Percentiles rank a stretch among this genome's conserved stretches.
Conservation (phyloP, 2,888 invertebrate genomes). For the Cremastobaeus sp. region DNA sequence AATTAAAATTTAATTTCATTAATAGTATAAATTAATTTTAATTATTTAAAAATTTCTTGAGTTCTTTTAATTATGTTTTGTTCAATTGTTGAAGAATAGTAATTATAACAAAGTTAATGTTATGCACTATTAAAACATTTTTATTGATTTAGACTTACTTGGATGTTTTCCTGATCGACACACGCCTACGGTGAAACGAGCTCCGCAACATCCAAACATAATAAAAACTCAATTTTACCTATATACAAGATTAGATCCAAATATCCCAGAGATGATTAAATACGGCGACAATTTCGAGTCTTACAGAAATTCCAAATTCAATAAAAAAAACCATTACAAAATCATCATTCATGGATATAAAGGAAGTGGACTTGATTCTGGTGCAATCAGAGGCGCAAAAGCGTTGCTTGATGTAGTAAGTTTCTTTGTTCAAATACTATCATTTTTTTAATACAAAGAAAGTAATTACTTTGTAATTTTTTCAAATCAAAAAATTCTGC, state of each 20-base stretch:
- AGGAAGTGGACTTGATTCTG: constrained; percentile 79
- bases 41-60: no score
- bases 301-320: constrained; percentile 78
- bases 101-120: no score
- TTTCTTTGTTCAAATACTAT: constrained; percentile 6
- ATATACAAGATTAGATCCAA: constrained; percentile 77
- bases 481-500: no score
- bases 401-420: constrained; percentile 79
- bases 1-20: no score
- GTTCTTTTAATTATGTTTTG: no score
- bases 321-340: constrained; percentile 78
- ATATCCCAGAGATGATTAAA: constrained; percentile 76
- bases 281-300: constrained; percentile 79
- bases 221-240: constrained; percentile 80
- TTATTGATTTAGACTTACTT: constrained; percentile 77
- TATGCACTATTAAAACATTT: no score
- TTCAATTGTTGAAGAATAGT: no score
- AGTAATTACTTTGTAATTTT: no score
- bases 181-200: constrained; percentile 79
- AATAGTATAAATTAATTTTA: no score
- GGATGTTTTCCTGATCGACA: constrained; percentile 81
- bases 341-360: constrained; percentile 81
- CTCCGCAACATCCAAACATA: constrained; percentile 80
- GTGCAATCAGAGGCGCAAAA: constrained; percentile 77
- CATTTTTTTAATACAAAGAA: neutral